A percentile compares a stretch with the other conserved stretches of the same genome.
Evolutionary conservation across 2,888 invertebrate genomes (phyloP).

Genomic region (Fragum sueziense): DNA sequence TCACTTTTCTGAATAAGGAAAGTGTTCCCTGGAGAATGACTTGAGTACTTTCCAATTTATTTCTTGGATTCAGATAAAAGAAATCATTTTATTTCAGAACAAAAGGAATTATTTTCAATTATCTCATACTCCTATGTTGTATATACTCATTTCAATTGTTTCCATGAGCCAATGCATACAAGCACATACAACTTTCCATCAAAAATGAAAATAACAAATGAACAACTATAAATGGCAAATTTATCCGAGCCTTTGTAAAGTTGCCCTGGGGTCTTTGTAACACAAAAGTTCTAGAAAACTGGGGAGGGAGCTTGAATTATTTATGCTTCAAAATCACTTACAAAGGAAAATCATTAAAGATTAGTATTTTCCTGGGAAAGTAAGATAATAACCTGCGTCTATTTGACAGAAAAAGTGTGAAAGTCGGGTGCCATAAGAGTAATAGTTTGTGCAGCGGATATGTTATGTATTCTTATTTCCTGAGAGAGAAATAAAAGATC

Average conservation of each 20-base stretch:
- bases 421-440: neutral
- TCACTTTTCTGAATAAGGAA: neutral
- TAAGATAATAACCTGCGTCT: conserved; percentile 11
- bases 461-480: neutral
- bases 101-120: no score
- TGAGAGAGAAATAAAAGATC: no score
- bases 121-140: no score
- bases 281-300: neutral
- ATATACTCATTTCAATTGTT: no score
- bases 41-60: conserved; percentile 10
- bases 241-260: neutral
- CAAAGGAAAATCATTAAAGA: conserved; percentile 22
- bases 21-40: conserved; percentile 2
- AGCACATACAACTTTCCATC: no score
- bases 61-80: no score
- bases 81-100: no score
- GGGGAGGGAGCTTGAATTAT: conserved; percentile 7
- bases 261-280: neutral
- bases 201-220: no score
- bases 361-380: neutral
- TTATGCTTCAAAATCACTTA: conserved; percentile 11
- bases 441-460: neutral
- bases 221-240: no score
- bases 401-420: conserved; percentile 9
- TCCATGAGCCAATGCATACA: no score